Base-by-base conservation (phyloP, 2,888 invertebrate genomes). In the Cantharis lateralis region DNA sequence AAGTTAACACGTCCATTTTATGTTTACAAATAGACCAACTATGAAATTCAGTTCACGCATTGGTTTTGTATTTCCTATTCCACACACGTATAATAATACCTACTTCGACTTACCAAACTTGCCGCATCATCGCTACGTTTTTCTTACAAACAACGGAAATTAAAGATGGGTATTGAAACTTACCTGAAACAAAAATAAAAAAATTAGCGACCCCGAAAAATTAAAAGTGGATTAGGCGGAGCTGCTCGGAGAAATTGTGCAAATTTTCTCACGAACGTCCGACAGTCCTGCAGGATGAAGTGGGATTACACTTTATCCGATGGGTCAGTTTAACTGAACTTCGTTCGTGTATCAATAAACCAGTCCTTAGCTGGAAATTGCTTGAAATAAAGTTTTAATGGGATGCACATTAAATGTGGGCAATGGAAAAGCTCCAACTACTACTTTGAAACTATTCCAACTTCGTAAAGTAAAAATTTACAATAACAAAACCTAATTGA, bases 1-100 rank as follows among this genome's bases (percentile, higher is more conserved):
- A 72, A 72, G 77, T 72, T 75, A 78, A 78, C 77, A 72, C 75
- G 69, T 75, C 72, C 72, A 78, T 72, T 78, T 77, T 28, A 77
- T 74, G 77, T 77, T 78, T 78, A 78, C 75, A 78, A 78, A 78
- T 74, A 75, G 61, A 64, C 64, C 61, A 75, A 78, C 71, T 69
- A 70, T 72, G 15, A 68, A 69, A 78, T 78, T 74, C 75, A 18
- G 61, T 28, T 63, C 75, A 75, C 75, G 74, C 72, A 70, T 63
- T 32, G 66, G 28, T 74, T 75, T 32, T 63, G 63, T 32, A 78
- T 74, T 75, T 32, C 32, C 26, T 32, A 78, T 78, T 75, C 77
- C 20, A 63, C 48, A 74, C 77, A 72, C 77, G 77, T 77, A 68
- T 77, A 68, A 77, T 76, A 73, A 76, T 77, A 74, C 74, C 68